phyloP scores from a whole-genome alignment of 1,140 invertebrate genomes.

The Drosophila obscura region DNA sequence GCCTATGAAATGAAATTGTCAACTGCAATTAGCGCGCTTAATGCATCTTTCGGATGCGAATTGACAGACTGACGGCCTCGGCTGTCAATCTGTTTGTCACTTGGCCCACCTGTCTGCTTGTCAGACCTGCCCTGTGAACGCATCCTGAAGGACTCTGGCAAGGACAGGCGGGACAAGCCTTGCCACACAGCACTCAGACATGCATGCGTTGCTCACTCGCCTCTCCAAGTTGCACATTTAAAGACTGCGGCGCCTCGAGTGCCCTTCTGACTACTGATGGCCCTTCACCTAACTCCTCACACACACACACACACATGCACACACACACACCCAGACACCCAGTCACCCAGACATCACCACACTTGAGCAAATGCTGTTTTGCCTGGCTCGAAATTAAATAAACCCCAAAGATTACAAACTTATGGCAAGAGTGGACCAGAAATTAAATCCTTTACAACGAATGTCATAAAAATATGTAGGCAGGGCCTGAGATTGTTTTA shows the following conservation, averaged over 20 bases:
- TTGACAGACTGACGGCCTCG: constrained; percentile 30
- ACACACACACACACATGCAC: constrained; percentile 7
- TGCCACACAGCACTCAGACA: constrained; percentile 52
- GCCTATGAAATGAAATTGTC: constrained; percentile 60
- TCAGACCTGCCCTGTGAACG: constrained; percentile 6
- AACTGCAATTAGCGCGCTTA: constrained; percentile 66
- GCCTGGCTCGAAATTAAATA: constrained; percentile 51
- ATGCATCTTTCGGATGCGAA: constrained; percentile 58
- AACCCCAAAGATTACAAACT: constrained; percentile 43
- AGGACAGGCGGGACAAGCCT: constrained; percentile 24
- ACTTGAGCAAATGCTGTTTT: constrained; percentile 40
- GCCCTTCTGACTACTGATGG: constrained; percentile 51
- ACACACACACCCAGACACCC: constrained; percentile 6
- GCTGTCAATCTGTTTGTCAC: constrained; percentile 24
- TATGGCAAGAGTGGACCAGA: constrained; percentile 26
- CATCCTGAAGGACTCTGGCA: constrained; percentile 46
- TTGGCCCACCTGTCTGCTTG: constrained; percentile 37
- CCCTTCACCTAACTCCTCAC: constrained; percentile 45
- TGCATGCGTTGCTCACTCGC: constrained; percentile 45
- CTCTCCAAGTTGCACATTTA: constrained; percentile 63
- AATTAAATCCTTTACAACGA: neutral
- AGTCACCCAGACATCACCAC: constrained; percentile 6
- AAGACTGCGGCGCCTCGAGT: constrained; percentile 61
- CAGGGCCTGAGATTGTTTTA: neutral
- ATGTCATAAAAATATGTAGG: constrained; percentile 2